Evolutionary conservation across 1,140 invertebrate genomes (phyloP), one percentile per base, ranked within the genome.

Genomic region (Drosophila mayri): DNA sequence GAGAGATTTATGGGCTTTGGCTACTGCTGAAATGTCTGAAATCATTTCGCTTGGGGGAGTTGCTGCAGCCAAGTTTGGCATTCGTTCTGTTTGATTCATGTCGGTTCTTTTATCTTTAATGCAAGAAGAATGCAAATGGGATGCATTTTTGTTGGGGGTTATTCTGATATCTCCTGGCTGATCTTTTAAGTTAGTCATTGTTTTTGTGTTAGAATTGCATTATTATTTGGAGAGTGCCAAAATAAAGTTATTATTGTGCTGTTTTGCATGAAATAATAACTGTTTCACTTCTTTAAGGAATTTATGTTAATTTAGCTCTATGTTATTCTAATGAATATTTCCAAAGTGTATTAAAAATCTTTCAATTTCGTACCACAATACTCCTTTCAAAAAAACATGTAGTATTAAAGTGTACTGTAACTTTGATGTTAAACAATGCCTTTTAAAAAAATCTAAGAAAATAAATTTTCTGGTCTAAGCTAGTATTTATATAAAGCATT

Each of bases 1-100:
- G 79, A 87, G 79, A 87, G 82, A 86, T 86, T 86, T 87, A 86
- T 87, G 83, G 70, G 52, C 32, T 59, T 81, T 52, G 70, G 54
- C 78, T 64, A 76, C 41, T 76, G 74, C 55, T 67, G 46, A 76
- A 41, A 68, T 46, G 67, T 72, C 52, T 37, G 30, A 71, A 71
- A 60, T 60, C 44, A 73, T 72, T 72, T 72, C 44, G 66, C 32
- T 71, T 60, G 58, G 75, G 25, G 49, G n/a, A 43, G 49, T 40
- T 55, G 47, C 1, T 50, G 25, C 46, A 63, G 40, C 11, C 52
- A 22, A 55, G 20, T 55, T 55, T 38, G 52, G 52, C 52, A 55
- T 61, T 28, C 50, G 35, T 60, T 41, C 44, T 37, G 30, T 59
- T 59, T 71, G 68, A 72, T 72, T 72, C 66, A 72, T 72, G n/a